Evolutionary conservation across 23 tunicate genomes (phyloP).

Genomic region (Trididemnum clinides): DNA sequence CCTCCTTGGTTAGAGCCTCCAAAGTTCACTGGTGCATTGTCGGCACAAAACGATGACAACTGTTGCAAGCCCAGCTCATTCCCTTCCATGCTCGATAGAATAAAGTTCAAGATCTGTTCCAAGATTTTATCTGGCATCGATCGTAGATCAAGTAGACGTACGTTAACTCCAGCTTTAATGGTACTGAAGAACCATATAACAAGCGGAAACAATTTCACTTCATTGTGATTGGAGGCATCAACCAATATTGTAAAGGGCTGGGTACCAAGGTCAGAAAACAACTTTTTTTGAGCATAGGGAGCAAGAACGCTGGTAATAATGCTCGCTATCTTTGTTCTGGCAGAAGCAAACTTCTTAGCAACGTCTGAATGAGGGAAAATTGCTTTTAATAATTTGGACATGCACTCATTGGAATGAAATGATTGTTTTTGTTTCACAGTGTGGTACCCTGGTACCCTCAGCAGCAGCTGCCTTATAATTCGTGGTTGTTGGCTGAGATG

Average conservation of each 20-base stretch:
- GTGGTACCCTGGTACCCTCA: slow-evolving; percentile 43
- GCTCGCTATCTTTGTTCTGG: slow-evolving; percentile 35
- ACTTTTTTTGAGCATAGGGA: slow-evolving; percentile 41
- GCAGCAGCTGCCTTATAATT: slow-evolving; percentile 52
- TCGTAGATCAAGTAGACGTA: too few species aligned
- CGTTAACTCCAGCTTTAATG: too few species aligned
- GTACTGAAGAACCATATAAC: too few species aligned
- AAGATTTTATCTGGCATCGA: too few species aligned
- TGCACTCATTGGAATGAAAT: slow-evolving; percentile 54
- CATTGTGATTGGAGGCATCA: too few species aligned
- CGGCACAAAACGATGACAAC: too few species aligned
- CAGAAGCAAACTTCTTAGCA: slow-evolving; percentile 45
- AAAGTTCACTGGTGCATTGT: too few species aligned
- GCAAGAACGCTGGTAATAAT: slow-evolving; percentile 56
- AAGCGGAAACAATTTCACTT: too few species aligned
- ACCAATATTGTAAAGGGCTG: too few species aligned
- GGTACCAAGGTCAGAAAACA: slow-evolving; percentile 39
- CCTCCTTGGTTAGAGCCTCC: slow-evolving; percentile 36
- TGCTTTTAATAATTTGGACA: slow-evolving; percentile 44
- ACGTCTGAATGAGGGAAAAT: slow-evolving; percentile 29
- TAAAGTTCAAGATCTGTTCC: too few species aligned
- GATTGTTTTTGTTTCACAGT: slow-evolving; percentile 50
- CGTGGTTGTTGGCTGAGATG: slow-evolving; percentile 19
- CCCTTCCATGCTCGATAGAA: too few species aligned
- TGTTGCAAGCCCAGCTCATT: too few species aligned